A percentile compares a stretch with the other conserved stretches of the same genome.
phyloP scores from a whole-genome alignment of 2,888 invertebrate genomes.

The Pterostichus niger region DNA sequence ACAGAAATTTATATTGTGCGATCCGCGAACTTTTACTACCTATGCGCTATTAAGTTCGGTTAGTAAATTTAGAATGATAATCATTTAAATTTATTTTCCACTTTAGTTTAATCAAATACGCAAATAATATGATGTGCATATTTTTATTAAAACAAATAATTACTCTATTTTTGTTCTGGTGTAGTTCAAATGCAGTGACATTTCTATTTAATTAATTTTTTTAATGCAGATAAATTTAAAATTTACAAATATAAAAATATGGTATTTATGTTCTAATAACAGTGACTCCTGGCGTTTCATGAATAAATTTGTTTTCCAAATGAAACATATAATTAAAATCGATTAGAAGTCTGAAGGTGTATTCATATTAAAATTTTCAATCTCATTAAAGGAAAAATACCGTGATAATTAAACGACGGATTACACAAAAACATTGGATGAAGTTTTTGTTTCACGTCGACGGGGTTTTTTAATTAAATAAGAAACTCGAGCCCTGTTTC shows the following conservation, averaged over 20 bases:
- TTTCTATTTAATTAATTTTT: conserved; percentile 37
- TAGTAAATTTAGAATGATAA: too few species aligned
- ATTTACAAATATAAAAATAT: background rate
- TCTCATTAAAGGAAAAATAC: conserved; percentile 51
- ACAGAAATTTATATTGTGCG: too few species aligned
- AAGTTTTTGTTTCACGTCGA: conserved; percentile 20
- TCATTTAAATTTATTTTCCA: too few species aligned
- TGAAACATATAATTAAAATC: conserved; percentile 50
- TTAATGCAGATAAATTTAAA: background rate
- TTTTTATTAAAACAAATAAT: too few species aligned
- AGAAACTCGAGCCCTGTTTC: conserved; percentile 45
- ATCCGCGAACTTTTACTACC: too few species aligned
- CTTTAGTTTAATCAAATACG: too few species aligned
- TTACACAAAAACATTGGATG: background rate
- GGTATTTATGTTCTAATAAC: background rate
- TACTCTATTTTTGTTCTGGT: too few species aligned
- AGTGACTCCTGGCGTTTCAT: background rate
- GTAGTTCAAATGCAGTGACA: conserved; percentile 5
- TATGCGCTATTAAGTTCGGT: too few species aligned
- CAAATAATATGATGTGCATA: too few species aligned
- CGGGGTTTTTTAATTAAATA: conserved; percentile 59
- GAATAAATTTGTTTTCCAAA: conserved; percentile 32
- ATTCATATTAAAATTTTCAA: conserved; percentile 34
- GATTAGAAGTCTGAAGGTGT: conserved; percentile 23
- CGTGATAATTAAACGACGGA: conserved; percentile 40